Percentiles rank a stretch among this genome's conserved stretches.
Evolutionary conservation across 2,113 vertebrate species (phyloP).

Genomic region (Cyphomyrus plagiostoma): DNA sequence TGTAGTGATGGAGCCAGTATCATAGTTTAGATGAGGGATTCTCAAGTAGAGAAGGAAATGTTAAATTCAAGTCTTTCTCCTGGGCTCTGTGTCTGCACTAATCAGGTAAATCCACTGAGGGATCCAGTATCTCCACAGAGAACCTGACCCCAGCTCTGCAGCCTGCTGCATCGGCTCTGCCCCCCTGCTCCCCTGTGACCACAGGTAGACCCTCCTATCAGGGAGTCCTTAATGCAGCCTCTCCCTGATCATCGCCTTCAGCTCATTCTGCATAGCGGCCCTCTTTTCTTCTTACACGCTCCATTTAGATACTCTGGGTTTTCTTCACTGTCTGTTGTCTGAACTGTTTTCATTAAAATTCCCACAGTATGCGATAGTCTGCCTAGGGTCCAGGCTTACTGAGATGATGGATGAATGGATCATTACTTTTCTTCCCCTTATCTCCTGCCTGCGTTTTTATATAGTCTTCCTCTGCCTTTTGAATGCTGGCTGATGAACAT

Average conservation of each 20-base stretch:
- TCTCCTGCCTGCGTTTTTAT: background rate
- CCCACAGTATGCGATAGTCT: background rate
- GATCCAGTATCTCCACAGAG: conserved; percentile 63
- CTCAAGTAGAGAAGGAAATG: background rate
- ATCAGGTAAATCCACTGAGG: conserved; percentile 67
- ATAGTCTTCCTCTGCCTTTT: background rate
- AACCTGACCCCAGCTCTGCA: conserved; percentile 80
- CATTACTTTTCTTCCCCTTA: background rate
- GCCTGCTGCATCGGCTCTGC: conserved; percentile 33
- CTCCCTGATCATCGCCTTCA: background rate
- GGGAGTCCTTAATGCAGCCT: background rate
- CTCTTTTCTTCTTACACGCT: background rate
- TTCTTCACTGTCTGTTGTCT: background rate
- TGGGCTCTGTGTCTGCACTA: conserved; percentile 5
- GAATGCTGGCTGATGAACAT: background rate
- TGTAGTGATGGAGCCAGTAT: background rate
- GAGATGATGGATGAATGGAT: background rate
- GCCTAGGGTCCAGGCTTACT: background rate
- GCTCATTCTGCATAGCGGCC: background rate
- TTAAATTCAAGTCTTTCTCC: background rate
- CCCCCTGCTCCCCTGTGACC: conserved; percentile 49
- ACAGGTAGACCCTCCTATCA: conserved; percentile 56
- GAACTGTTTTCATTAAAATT: background rate
- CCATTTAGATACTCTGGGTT: background rate
- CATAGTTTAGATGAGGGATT: background rate